Conservation (phyloP, 2,113 vertebrate species). For the Dicrurus megarhynchus region DNA sequence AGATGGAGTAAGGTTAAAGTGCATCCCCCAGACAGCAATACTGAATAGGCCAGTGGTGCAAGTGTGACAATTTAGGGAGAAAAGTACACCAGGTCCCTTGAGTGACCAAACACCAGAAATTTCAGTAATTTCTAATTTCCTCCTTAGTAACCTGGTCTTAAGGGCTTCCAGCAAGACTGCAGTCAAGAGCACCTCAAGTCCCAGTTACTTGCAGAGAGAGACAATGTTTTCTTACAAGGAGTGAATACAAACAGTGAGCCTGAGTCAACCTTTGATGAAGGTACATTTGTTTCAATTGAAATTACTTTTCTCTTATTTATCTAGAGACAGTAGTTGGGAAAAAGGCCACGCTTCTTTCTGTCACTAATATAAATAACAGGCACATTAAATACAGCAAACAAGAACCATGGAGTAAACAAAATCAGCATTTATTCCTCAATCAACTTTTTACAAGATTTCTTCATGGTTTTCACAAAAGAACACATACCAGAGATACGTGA, state of each 20-base stretch:
- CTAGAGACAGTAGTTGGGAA: background rate
- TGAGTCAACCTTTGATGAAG: accelerated
- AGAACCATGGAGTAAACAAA: constrained; percentile 54
- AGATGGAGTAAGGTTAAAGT: background rate
- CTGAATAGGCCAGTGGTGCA: background rate
- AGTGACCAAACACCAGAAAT: background rate
- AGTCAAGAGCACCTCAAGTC: background rate
- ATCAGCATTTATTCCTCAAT: constrained; percentile 61
- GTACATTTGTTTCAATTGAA: background rate
- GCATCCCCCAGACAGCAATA: background rate
- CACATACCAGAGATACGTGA: background rate
- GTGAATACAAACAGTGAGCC: background rate
- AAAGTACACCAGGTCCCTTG: background rate
- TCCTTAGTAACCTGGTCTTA: background rate
- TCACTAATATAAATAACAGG: background rate
- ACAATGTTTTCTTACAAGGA: background rate
- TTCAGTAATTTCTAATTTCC: background rate
- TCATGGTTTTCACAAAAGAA: constrained; percentile 14
- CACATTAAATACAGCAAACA: constrained; percentile 5
- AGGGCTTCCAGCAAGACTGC: background rate
- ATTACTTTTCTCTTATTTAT: background rate
- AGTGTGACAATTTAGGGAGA: background rate
- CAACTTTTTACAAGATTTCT: background rate
- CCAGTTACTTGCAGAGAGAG: background rate
- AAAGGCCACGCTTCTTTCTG: background rate